A percentile compares a stretch with the other conserved stretches of the same genome.
Conservation (phyloP, 2,113 vertebrate species). For the Grammomys dolichurus region DNA sequence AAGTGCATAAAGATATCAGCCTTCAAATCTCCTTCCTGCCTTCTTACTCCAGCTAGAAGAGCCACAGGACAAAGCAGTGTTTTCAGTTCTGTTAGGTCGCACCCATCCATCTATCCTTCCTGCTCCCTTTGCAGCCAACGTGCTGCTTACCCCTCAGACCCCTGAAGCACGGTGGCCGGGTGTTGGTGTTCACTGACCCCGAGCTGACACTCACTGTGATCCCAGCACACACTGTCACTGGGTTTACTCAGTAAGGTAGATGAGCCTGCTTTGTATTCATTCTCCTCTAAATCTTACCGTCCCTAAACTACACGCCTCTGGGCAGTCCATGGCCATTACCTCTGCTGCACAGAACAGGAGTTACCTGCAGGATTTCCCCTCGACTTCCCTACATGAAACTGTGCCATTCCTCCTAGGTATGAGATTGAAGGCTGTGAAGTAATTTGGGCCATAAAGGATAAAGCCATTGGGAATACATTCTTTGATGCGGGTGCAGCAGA, state of each 20-base stretch:
- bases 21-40: background rate
- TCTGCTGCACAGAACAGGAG: background rate
- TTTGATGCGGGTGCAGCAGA: slow-evolving; percentile 97
- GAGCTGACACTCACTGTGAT: background rate
- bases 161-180: background rate
- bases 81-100: background rate
- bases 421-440: slow-evolving; percentile 96
- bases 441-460: slow-evolving; percentile 98
- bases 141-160: background rate
- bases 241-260: slow-evolving; percentile 5
- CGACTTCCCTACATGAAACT: slow-evolving; percentile 1
- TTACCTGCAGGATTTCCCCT: slow-evolving; percentile 1
- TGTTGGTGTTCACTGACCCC: background rate
- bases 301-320: background rate
- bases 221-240: background rate
- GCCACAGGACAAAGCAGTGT: background rate
- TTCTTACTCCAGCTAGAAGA: background rate
- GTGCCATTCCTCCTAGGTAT: slow-evolving; percentile 84
- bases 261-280: slow-evolving; percentile 34
- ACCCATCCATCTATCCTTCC: background rate
- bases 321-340: background rate
- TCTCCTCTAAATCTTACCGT: background rate
- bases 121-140: background rate
- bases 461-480: slow-evolving; percentile 97
- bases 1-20: background rate